Conservation (phyloP, 2,888 invertebrate species). For the Eulithis prunata region DNA sequence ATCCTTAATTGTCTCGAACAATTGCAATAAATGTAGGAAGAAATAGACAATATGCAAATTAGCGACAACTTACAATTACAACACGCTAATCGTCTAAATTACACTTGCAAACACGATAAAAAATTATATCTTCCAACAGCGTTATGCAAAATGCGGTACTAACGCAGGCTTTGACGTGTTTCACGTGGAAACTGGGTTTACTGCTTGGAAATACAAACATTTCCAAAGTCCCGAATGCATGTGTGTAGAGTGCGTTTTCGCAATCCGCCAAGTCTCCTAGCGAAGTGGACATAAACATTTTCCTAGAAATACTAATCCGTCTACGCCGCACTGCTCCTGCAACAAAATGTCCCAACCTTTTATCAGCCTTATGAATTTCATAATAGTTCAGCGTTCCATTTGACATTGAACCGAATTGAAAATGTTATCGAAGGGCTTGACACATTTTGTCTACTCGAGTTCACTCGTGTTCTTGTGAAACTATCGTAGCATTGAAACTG, state of each 20-base stretch:
- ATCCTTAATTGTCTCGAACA: slow-evolving; percentile 38
- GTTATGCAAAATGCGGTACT: slow-evolving; percentile 26
- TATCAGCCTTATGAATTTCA: slow-evolving; percentile 69
- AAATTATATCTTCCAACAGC: slow-evolving; percentile 21
- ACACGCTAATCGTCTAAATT: slow-evolving; percentile 35
- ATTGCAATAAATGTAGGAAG: slow-evolving; percentile 41
- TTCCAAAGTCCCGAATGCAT: slow-evolving; percentile 72
- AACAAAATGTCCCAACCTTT: slow-evolving; percentile 52
- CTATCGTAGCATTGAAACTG: slow-evolving; percentile 55
- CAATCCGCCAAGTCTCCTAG: slow-evolving; percentile 71
- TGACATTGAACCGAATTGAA: slow-evolving; percentile 80
- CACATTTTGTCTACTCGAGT: slow-evolving; percentile 55
- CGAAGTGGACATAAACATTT: slow-evolving; percentile 68
- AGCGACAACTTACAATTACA: slow-evolving; percentile 36
- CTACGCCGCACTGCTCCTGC: slow-evolving; percentile 42
- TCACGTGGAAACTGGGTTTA: slow-evolving; percentile 76
- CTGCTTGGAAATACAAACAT: slow-evolving; percentile 74
- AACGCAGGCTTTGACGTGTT: slow-evolving; percentile 30
- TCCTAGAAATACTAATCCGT: slow-evolving; percentile 67
- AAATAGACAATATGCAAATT: slow-evolving; percentile 40
- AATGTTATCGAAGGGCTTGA: slow-evolving; percentile 72
- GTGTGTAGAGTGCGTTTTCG: slow-evolving; percentile 61
- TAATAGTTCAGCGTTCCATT: slow-evolving; percentile 64
- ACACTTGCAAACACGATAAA: slow-evolving; percentile 35
- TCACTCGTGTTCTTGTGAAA: slow-evolving; percentile 64